phyloP scores from a whole-genome alignment of 2,113 vertebrate species.

The Ptilorrhoa leucosticta region DNA sequence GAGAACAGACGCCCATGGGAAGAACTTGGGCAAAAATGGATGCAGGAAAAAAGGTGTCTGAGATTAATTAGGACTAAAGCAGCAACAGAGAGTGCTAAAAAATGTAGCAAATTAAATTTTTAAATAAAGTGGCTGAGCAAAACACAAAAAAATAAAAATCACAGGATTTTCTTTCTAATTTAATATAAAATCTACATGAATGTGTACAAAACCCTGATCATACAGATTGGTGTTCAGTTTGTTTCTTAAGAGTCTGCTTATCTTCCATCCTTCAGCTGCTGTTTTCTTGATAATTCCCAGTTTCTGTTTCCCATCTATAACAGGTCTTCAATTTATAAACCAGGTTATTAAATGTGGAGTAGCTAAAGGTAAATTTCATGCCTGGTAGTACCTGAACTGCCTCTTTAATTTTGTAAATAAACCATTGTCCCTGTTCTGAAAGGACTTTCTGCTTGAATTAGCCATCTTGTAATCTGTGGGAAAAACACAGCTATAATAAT shows the following conservation, averaged over 20 bases:
- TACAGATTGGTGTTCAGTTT: neutral
- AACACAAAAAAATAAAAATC: neutral
- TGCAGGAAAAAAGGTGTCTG: neutral
- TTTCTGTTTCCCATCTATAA: neutral
- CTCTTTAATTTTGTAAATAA: neutral
- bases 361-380: neutral
- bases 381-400: neutral
- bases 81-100: neutral
- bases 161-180: neutral
- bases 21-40: neutral
- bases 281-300: neutral
- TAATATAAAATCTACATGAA: neutral
- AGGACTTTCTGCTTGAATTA: neutral
- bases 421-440: neutral
- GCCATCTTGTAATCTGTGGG: neutral
- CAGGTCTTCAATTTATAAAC: neutral
- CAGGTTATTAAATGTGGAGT: neutral
- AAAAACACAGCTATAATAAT: neutral
- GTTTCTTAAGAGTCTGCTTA: neutral
- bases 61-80: neutral
- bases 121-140: neutral
- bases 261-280: neutral
- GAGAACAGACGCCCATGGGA: neutral
- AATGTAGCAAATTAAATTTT: neutral
- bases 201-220: neutral